These are phyloP conservation scores for Nyctereutes procyonoides DNA, from an alignment of 2,113 vertebrate species.

Conservation along the genomic window DNA sequence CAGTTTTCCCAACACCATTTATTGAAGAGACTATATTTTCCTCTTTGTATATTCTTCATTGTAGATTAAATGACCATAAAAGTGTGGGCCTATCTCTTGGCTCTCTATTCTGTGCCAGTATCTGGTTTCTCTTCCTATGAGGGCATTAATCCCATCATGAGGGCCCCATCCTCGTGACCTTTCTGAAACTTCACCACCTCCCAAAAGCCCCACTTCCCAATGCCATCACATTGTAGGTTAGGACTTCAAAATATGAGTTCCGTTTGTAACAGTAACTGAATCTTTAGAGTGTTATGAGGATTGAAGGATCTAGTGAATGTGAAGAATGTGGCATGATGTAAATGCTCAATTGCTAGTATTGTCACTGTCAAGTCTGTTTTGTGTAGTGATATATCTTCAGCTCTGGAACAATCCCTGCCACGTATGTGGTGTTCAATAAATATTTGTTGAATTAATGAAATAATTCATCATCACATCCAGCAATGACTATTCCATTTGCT, in stretches of 20 bases:
- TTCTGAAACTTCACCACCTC: background rate
- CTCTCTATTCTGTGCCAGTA: background rate
- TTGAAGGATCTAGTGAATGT: background rate
- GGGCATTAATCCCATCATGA: background rate
- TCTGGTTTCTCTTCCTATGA: background rate
- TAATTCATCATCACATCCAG: background rate
- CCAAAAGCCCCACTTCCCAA: background rate
- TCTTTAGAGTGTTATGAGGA: background rate
- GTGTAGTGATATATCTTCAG: background rate
- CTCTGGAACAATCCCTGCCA: background rate
- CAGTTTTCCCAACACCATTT: background rate
- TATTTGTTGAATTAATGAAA: conserved; percentile 9
- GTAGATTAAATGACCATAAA: background rate
- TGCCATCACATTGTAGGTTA: background rate
- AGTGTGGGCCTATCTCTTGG: background rate
- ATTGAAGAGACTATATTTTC: background rate
- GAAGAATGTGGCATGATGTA: background rate
- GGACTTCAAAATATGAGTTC: background rate
- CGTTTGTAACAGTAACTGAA: background rate
- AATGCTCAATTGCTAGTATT: background rate
- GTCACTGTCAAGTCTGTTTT: background rate
- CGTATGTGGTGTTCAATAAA: background rate
- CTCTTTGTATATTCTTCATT: background rate
- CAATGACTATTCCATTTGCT: background rate
- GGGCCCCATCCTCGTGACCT: background rate